These are phyloP conservation scores for Pyralis farinalis DNA, from an alignment of 2,888 invertebrate genomes.

Conservation along the genomic window DNA sequence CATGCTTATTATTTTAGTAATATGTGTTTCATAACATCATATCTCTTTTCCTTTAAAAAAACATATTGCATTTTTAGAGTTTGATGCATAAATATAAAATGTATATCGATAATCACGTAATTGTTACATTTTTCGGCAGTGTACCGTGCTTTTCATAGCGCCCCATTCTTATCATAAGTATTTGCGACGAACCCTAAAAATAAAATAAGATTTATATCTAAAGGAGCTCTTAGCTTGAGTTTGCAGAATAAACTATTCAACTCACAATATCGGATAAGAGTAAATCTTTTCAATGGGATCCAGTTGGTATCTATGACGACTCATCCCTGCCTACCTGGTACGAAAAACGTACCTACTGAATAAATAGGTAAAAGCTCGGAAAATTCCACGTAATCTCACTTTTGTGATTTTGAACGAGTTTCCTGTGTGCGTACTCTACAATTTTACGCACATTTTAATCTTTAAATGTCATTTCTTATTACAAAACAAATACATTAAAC, in stretches of 20 bases:
- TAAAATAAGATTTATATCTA: conserved; percentile 51
- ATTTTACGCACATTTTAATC: conserved; percentile 6
- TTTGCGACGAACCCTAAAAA: conserved; percentile 18
- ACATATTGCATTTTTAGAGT: no score
- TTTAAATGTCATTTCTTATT: neutral
- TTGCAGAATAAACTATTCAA: conserved; percentile 66
- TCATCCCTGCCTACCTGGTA: conserved; percentile 35
- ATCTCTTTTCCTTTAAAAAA: no score
- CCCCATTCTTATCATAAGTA: conserved; percentile 8
- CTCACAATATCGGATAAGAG: conserved; percentile 66
- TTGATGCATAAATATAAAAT: no score
- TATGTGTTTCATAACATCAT: no score
- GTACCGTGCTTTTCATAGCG: neutral
- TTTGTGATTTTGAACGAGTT: conserved; percentile 20
- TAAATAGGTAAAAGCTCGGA: conserved; percentile 25
- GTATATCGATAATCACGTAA: no score
- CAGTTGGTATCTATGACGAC: conserved; percentile 61
- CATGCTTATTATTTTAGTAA: no score
- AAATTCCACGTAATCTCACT: conserved; percentile 30
- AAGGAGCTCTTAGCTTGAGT: conserved; percentile 46
- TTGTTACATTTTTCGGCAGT: neutral
- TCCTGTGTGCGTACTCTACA: conserved; percentile 1
- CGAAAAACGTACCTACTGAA: conserved; percentile 16
- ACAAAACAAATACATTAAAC: no score
- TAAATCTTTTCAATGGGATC: conserved; percentile 65